These are phyloP conservation scores for Hirtodrosophila confusa DNA, from an alignment of 2,888 invertebrate genomes.

Conservation along the genomic window DNA sequence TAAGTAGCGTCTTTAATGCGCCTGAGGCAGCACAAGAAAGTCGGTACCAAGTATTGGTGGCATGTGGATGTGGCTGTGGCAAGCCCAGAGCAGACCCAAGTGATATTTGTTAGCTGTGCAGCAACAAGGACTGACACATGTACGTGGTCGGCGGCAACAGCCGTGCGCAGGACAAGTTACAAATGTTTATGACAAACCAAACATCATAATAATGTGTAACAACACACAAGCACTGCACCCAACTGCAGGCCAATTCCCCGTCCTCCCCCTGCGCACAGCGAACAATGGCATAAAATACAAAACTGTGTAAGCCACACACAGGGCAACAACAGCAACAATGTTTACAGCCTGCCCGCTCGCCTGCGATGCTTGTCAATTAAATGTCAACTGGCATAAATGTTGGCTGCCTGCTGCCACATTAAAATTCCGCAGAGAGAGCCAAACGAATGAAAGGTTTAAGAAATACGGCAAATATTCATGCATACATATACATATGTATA, in stretches of 20 bases:
- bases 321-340: conserved; percentile 19
- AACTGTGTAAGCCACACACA: conserved; percentile 38
- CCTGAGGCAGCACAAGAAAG: conserved; percentile 22
- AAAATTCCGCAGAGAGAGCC: conserved; percentile 49
- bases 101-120: conserved; percentile 1
- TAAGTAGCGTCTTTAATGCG: conserved; percentile 12
- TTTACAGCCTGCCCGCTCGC: conserved; percentile 26
- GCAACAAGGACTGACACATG: conserved; percentile 27
- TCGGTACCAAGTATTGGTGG: conserved; percentile 18
- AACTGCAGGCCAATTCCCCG: conserved; percentile 40
- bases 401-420: conserved; percentile 59
- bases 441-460: conserved; percentile 13
- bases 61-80: conserved; percentile 20
- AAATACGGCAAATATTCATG: not conserved
- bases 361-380: conserved; percentile 69
- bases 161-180: conserved; percentile 58
- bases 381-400: conserved; percentile 73
- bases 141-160: conserved; percentile 32
- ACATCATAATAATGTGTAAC: conserved; percentile 71
- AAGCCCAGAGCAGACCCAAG: conserved; percentile 4
- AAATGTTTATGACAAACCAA: conserved; percentile 79
- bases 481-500: not conserved
- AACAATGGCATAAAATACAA: conserved; percentile 48
- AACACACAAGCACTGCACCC: conserved; percentile 53
- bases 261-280: conserved; percentile 15